Base-by-base conservation (phyloP, 2,888 invertebrate genomes). In the Zelleria hepariella region DNA sequence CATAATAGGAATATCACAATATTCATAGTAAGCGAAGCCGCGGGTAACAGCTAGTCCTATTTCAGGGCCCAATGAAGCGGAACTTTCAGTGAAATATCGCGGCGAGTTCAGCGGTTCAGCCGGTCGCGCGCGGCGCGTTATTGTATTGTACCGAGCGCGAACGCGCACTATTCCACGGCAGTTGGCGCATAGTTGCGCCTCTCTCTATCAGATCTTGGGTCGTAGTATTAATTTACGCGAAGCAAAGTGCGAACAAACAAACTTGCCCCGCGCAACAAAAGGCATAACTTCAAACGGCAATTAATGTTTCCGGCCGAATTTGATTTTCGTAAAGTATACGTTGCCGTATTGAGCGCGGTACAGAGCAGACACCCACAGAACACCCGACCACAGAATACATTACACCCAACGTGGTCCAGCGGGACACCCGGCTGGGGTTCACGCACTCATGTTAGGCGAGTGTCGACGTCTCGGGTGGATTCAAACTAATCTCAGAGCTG, bases 231-330 rank as follows among this genome's bases (percentile, higher is more conserved):
- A 61, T 61, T 61, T 56, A 61, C 49, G 57, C n/a, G 51, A 42
- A 59, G 49, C 56, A 59, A 26, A 32, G 53, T 25, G 53, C 24
- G 26, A 42, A 54, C 58, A 60, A 61, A 64, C 61, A 59, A 67
- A 67, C 67, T 67, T 66, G 47, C 32, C 58, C 27, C 10, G 26
- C 10, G 60, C 32, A 64, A 69, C 70, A 66, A 67, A 67, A 67
- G 71, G 67, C 66, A 66, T 66, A 71, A 72, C 66, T 71, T 67
- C 59, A 63, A 68, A 65, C 62, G 68, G 65, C 70, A 70, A 72
- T 72, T 72, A 70, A 66, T 72, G 68, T 72, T 67, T 64, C 65
- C 59, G 59, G 57, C 65, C 63, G 63, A 65, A 66, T 64, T 66
- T 65, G 63, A 63, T 66, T 65, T 59, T 59, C 59, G 24, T 48